Percentiles rank a stretch among this genome's conserved stretches.
Evolutionary conservation across 1,140 invertebrate genomes (phyloP).

Genomic region (Cecropterus lyciades): DNA sequence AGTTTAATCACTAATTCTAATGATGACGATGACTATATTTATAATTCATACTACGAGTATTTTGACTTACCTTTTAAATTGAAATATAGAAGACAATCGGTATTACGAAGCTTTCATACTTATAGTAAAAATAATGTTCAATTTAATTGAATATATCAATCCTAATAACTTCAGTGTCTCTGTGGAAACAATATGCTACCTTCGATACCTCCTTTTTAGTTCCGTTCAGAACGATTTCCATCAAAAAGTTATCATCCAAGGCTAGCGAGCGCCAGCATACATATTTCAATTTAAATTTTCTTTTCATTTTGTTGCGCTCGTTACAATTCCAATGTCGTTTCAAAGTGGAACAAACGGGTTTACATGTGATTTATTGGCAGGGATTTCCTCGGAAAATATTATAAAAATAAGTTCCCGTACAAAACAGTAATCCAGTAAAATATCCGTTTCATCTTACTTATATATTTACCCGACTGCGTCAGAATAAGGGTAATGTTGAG

Average conservation of each 20-base stretch:
- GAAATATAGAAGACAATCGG: too few relatives aligned
- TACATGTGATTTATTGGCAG: constrained; percentile 12
- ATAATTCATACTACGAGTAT: too few relatives aligned
- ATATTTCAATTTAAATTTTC: constrained; percentile 17
- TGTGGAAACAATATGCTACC: background rate
- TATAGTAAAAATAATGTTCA: too few relatives aligned
- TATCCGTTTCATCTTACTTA: too few relatives aligned
- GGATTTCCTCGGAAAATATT: background rate
- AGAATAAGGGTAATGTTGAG: too few relatives aligned
- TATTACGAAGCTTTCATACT: too few relatives aligned
- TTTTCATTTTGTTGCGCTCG: constrained; percentile 16
- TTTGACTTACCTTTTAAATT: too few relatives aligned
- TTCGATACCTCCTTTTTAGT: background rate
- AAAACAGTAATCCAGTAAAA: too few relatives aligned
- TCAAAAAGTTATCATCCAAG: constrained; percentile 4
- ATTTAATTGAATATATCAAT: too few relatives aligned
- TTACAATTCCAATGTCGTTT: constrained; percentile 19
- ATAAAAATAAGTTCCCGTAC: background rate
- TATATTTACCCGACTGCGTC: too few relatives aligned
- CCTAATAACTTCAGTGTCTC: background rate
- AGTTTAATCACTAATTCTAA: too few relatives aligned
- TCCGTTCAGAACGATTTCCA: background rate
- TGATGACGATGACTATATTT: too few relatives aligned
- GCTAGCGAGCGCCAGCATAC: constrained; percentile 3
- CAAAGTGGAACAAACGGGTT: constrained; percentile 11